Evolutionary conservation across 2,113 vertebrate species (phyloP).

Genomic region (Erinaceus europaeus): DNA sequence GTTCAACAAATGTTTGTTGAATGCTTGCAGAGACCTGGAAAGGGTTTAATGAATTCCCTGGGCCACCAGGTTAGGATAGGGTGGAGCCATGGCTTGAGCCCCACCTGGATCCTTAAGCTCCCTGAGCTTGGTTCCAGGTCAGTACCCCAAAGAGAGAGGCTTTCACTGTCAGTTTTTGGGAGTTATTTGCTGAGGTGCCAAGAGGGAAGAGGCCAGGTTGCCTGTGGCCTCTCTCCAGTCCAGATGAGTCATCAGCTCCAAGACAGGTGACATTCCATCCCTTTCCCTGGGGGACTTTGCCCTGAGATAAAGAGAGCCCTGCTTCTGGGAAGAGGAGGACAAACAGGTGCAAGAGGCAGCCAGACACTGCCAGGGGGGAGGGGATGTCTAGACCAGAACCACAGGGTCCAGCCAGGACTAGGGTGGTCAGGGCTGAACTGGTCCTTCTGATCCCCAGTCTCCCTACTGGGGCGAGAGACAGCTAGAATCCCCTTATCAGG

Average conservation of each 20-base stretch:
- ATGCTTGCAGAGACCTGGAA: not conserved
- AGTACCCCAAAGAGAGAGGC: not conserved
- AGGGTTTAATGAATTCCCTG: not conserved
- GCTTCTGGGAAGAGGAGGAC: conserved; percentile 57
- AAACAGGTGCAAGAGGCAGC: not conserved
- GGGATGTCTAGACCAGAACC: not conserved
- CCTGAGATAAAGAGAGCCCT: conserved; percentile 58
- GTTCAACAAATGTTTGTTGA: not conserved
- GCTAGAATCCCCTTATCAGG: not conserved
- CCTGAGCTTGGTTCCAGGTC: not conserved
- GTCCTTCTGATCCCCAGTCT: not conserved
- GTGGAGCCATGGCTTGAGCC: not conserved
- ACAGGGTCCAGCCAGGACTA: not conserved
- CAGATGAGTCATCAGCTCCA: conserved; percentile 55
- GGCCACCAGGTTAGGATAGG: not conserved
- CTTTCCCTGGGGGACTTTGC: conserved; percentile 45
- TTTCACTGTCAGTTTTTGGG: not conserved
- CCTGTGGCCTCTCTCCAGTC: conserved; percentile 2
- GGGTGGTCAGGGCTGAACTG: not conserved
- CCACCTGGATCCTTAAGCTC: not conserved
- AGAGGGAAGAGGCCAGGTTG: not conserved
- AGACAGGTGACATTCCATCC: conserved; percentile 61
- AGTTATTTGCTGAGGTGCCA: not conserved
- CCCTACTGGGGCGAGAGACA: not conserved
- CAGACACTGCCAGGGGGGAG: not conserved